Base-by-base conservation (phyloP, 2,113 vertebrate genomes). In the Archocentrus centrarchus region DNA sequence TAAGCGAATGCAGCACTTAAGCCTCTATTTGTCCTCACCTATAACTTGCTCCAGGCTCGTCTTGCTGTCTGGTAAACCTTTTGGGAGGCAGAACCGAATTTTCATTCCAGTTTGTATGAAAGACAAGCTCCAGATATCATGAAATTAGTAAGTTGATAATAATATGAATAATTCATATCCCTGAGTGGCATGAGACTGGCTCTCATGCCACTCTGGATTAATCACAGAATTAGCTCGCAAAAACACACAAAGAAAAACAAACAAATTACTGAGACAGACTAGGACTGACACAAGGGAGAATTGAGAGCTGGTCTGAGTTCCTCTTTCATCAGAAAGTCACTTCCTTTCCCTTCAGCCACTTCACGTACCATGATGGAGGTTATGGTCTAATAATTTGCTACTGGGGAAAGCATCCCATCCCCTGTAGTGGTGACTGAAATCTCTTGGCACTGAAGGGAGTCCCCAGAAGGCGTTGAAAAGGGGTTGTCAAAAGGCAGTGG, bases 331-430 rank as follows among this genome's bases (percentile, higher is more conserved):
- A 84, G 63, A 88, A 85, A 87, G 59, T 85, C 62, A 2, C 85
- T 81, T 81, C 50, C 60, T 32, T 59, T 79, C 66, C 41, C 53
- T 82, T 81, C 79, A 87, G 61, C 77, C 62, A 76, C 89, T 90
- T 92, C 81, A 91, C 75, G 82, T 81, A 73, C 62, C 68, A 75
- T 84, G 80, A 90, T 88, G 77, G 84, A 86, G 77, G 87, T 87
- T 91, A 82, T 66, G 86, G 86, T 88, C 81, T 87, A 82, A 87
- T 92, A 80, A 92, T 90, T 84, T 89, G 68, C 81, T 79, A 61
- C 53, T 86, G 84, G 79, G 83, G 75, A 90, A 78, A 84, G 79
- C 61, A 78, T 81, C 41, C 59, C 18, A 11, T 83, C 77, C 82
- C 84, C 86, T 57, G 80, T 79, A 87, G 84, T 81, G 76, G 75